Base-by-base conservation (phyloP, 30 jellyfish, hydroid and myxozoan species). In the Nemopilema nomurai region DNA sequence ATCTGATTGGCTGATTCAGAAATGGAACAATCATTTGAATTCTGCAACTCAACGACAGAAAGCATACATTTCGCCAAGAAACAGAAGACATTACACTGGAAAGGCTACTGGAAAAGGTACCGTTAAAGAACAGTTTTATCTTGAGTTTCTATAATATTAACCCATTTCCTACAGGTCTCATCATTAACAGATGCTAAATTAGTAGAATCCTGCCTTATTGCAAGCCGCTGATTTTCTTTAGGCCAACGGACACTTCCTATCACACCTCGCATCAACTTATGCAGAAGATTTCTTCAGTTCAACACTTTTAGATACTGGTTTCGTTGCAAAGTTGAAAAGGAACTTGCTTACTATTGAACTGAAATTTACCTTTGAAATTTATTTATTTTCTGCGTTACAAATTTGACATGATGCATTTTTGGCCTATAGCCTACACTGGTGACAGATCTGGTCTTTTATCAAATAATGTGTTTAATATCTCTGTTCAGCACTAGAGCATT, bases 1-100 rank as follows among this genome's bases (percentile, higher is more conserved):
- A 20, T 62, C 23, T 76, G 74, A 76, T 76, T 76, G 85, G 85
- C 53, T 51, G 27, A 51, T 18, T 8, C 27, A 26, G 20, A 1
- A 18, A 33, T 49, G 85, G 74, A 76, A 49, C 75, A 29, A 21
- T 29, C 24, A 76, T 76, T 76, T 76, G 75, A 76, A 76, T 33
- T 7, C 41, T 21, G 41, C 29, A 76, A 69, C 73, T 33, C 57
- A 69, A 64, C 52, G 57, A 70, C 57, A 3, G 52, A n/a, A 29
- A 7, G 22, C 74, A 76, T 19, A 23, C 51, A 51, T 19, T 33
- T 25, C 30, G 62, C 28, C 74, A 22, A 49, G 28, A 17, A 23
- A 21, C 28, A 4, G n/a, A 26, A 22, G 23, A 18, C 83, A 0
- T 13, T 41, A 41, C 57, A 41, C 57, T 3, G 57, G 6, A 6